Base-by-base conservation (phyloP, 2,888 invertebrate species). In the Hipparchia sbordonii region DNA sequence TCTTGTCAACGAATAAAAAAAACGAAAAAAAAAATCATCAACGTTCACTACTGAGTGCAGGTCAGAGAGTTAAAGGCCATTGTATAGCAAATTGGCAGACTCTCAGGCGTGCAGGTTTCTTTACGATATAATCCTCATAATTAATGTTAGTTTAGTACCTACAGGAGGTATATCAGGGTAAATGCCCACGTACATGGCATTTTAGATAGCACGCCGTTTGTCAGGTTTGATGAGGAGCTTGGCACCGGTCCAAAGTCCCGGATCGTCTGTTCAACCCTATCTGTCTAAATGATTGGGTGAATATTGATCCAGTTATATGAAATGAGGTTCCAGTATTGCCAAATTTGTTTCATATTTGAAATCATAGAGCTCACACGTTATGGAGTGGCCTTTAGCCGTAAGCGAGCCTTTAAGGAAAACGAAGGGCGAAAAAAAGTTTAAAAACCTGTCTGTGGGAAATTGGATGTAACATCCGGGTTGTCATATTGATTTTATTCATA, bases 171-270 rank as follows among this genome's bases (percentile, higher is more conserved):
- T 1, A 39, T n/a, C 3, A 13, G 39, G 45, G 46, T 67, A 67
- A 46, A 67, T 57, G 9, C 45, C 46, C 46, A 46, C 46, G 62
- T 65, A 74, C 63, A 72, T 65, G 60, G 63, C 23, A 65, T 59
- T 66, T 70, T 71, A 71, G 73, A 67, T 62, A 68, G 46, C 57
- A 67, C 63, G 70, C 63, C 73, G 73, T 73, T 73, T 71, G 69
- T 70, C 70, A 68, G 68, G 57, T 48, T 68, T 63, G 68, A 74
- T 60, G 68, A 48, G 67, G 56, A 33, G 71, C 59, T 72, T 75
- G 75, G 75, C 73, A 59, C 54, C 39, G 56, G 46, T 75, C 75
- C 75, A 75, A 71, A 75, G 56, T 75, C 75, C 75, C 69, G 73
- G 73, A 67, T 57, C 67, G 69, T 73, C 69, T 75, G 67, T 67